These are phyloP conservation scores for Nothobranchius kuhntae DNA, from an alignment of 2,113 vertebrate species.

Conservation along the genomic window DNA sequence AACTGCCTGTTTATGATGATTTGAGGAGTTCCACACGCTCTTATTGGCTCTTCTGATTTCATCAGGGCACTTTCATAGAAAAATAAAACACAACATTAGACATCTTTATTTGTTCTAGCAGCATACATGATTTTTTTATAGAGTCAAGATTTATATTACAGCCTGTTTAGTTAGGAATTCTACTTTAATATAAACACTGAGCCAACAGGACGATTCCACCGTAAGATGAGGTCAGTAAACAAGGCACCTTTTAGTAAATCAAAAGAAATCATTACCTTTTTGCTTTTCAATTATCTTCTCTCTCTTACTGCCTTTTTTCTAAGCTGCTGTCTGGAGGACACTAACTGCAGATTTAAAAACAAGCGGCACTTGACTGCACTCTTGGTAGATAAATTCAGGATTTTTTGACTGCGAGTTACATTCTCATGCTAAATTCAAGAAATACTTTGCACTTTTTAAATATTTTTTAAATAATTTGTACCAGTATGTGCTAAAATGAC, in stretches of 20 bases:
- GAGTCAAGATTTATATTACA: constrained; percentile 34
- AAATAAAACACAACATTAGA: constrained; percentile 9
- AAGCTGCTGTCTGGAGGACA: not conserved
- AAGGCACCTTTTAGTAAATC: constrained; percentile 6
- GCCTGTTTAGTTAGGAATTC: constrained; percentile 2
- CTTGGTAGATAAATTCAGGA: no score
- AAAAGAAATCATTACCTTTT: not conserved
- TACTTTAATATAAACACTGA: constrained; percentile 20
- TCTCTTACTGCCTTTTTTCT: not conserved
- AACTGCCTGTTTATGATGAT: constrained; percentile 10
- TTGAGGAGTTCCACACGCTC: constrained; percentile 2
- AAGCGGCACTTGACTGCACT: no score
- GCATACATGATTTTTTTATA: constrained; percentile 39
- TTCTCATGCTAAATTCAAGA: no score
- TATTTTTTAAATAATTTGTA: no score
- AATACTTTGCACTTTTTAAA: no score
- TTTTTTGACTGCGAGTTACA: not conserved
- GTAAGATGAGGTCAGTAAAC: constrained; percentile 7
- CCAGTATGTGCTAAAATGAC: no score
- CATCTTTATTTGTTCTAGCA: constrained; percentile 30
- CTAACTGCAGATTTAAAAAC: no score
- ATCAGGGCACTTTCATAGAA: constrained; percentile 22
- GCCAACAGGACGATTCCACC: not conserved
- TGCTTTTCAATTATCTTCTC: not conserved
- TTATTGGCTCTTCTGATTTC: constrained; percentile 23